phyloP scores from a whole-genome alignment of 2,113 vertebrate genomes.

The Thryonomys swinderianus region DNA sequence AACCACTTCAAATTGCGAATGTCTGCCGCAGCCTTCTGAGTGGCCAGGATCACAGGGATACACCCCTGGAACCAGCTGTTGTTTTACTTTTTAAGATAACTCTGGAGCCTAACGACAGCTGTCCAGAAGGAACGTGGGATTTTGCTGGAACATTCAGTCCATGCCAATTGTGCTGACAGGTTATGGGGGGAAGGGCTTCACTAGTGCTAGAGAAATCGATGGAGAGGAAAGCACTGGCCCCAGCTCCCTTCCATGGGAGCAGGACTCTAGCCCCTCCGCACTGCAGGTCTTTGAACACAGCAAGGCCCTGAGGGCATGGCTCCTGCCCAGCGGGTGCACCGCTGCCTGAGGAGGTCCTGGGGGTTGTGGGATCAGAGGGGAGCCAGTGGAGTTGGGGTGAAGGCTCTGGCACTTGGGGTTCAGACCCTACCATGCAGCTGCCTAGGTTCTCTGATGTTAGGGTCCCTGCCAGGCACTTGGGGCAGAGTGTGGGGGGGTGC shows the following conservation, averaged over 20 bases:
- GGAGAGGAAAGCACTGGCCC: neutral
- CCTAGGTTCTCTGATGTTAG: no score
- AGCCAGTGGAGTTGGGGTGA: no score
- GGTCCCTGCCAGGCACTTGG: no score
- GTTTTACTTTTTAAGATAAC: neutral
- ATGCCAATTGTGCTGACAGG: neutral
- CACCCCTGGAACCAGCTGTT: neutral
- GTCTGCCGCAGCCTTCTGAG: neutral
- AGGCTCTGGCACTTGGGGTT: no score
- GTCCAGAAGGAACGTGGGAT: neutral
- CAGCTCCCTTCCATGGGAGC: neutral
- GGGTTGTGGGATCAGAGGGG: no score
- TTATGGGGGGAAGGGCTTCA: neutral
- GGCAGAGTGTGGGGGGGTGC: neutral
- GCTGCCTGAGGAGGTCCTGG: no score
- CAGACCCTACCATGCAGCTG: no score
- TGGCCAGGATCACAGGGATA: neutral
- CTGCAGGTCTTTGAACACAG: neutral
- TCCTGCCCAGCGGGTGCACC: neutral
- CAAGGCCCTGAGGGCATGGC: neutral
- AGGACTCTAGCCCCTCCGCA: neutral
- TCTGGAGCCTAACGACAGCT: neutral
- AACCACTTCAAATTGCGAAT: neutral
- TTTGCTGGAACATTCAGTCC: neutral
- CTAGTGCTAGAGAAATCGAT: neutral